Conservation (phyloP, 2,888 invertebrate species). For the Phragmatobia fuliginosa region DNA sequence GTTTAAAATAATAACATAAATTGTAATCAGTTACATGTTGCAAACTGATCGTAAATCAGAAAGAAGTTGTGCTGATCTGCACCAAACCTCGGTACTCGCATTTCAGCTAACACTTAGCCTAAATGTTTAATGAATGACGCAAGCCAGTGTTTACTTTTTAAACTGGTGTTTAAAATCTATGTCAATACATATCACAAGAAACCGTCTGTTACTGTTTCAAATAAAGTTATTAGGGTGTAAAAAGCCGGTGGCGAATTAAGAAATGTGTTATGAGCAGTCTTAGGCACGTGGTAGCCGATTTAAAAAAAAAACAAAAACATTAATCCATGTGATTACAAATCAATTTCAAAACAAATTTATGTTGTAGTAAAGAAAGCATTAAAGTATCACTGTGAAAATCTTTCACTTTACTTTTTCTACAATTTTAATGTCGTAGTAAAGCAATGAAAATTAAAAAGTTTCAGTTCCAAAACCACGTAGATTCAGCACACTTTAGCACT, state of each 20-base stretch:
- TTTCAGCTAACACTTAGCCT: constrained; percentile 1
- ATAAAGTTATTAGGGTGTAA: constrained; percentile 1
- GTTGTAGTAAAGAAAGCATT: not conserved
- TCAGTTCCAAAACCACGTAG: not conserved
- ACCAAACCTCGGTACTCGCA: not conserved
- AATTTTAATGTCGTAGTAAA: not conserved
- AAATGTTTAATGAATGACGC: constrained; percentile 1
- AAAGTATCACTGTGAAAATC: not conserved
- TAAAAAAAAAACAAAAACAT: not conserved
- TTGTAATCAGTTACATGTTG: not conserved
- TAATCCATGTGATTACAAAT: not conserved
- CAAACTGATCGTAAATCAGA: not conserved
- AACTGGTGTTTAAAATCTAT: constrained; percentile 4
- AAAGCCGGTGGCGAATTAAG: not conserved
- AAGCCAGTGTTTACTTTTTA: not conserved
- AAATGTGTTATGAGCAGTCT: not conserved
- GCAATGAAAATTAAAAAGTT: not conserved
- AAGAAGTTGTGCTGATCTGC: not conserved
- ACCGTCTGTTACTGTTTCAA: not conserved
- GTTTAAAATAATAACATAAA: not conserved
- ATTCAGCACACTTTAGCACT: constrained; percentile 11
- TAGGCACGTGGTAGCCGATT: not conserved
- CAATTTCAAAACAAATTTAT: not conserved
- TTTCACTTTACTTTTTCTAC: not conserved
- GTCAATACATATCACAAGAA: constrained; percentile 8